phyloP scores from a whole-genome alignment of 2,113 vertebrate genomes.

The Prietella phreatophila region DNA sequence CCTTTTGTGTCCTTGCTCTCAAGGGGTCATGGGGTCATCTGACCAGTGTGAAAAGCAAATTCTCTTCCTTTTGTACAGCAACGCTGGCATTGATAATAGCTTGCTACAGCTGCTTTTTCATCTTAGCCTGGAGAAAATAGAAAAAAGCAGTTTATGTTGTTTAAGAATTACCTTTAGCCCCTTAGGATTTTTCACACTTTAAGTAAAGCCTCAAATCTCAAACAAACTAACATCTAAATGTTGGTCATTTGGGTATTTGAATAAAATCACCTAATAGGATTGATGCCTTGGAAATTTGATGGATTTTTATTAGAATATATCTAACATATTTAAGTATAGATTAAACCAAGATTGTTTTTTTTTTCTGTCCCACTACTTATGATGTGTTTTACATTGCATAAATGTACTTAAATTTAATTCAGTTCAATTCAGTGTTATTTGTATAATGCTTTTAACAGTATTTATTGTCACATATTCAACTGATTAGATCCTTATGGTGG shows the following conservation, averaged over 20 bases:
- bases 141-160: constrained; percentile 66
- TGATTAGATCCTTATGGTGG: neutral
- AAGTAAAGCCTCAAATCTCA: constrained; percentile 8
- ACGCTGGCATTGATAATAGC: constrained; percentile 67
- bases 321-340: neutral
- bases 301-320: neutral
- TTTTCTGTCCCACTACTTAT: neutral
- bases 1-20: constrained; percentile 40
- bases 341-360: neutral
- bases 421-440: neutral
- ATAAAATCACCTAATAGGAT: neutral
- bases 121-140: constrained; percentile 78
- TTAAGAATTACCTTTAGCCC: constrained; percentile 59
- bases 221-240: constrained; percentile 28
- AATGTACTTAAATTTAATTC: too few species aligned
- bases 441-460: neutral
- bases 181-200: constrained; percentile 27
- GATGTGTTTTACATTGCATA: neutral
- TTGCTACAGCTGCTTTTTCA: constrained; percentile 82
- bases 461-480: constrained; percentile 8
- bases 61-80: constrained; percentile 85
- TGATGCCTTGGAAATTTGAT: constrained; percentile 3
- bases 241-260: neutral
- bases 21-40: constrained; percentile 82
- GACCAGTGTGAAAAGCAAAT: constrained; percentile 69